Evolutionary conservation across 2,888 invertebrate species (phyloP), one percentile per base, ranked within the genome.

Genomic region (Smittia aterrima): DNA sequence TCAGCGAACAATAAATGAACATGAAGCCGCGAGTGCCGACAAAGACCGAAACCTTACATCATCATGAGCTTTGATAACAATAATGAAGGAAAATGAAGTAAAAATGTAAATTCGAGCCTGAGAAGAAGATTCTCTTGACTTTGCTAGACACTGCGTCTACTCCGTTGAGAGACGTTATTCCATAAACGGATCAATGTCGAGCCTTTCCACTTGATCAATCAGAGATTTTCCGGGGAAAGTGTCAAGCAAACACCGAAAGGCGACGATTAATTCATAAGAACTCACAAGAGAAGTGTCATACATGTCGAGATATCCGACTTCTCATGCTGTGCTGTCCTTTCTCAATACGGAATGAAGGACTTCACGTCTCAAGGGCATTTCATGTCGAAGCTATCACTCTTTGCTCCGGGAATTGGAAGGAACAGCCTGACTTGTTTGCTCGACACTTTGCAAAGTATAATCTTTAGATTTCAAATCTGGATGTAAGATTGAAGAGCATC

Each of bases 1-100:
- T 72, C 62, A 72, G 72, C 62, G 38, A 72, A 72, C 58, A 58
- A 72, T 53, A 70, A 70, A 70, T 54, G 54, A 54, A 16, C 53
- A 70, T 54, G 16, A 40, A 22, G 72, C 72, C 27, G 25, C 40
- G 22, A 40, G 58, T 22, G 62, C 72, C 72, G 72, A 62, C 72
- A 72, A 66, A 66, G 64, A 13, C 16, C 18, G 64, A 64, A 64
- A 1, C 1, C 25, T 64, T 64, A 64, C 64, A 64, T 64, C 64
- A 64, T n/a, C 64, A n/a, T 24, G 27, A 3, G 2, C 25, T 64
- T 27, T 58, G 22, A 22, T 58, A 58, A 58, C 24, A 27, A 64
- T 64, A 25, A 27, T 25, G 64, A 11, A 18, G 18, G 58, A 58
- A 22, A 20, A 47, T 38, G 38, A 47, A 47, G n/a, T 9, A 13